A percentile compares a stretch with the other conserved stretches of the same genome.
Conservation (phyloP, 2,797 vertebrate species). For the Fratercula arctica region DNA sequence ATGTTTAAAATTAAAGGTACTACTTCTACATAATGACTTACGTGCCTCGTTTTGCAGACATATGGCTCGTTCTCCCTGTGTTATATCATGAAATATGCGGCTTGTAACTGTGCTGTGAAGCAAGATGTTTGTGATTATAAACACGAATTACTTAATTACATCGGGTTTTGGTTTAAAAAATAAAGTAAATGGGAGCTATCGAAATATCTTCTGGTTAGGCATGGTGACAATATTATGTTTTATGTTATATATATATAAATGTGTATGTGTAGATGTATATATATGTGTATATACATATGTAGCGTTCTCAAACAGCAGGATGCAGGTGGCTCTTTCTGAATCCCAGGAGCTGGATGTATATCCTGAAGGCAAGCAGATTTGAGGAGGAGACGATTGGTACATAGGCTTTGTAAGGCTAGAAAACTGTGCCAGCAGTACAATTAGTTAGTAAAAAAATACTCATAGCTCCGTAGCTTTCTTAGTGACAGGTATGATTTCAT, state of each 20-base stretch:
- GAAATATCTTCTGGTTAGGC: not conserved
- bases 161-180: not conserved
- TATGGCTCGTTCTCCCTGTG: not conserved
- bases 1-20: not conserved
- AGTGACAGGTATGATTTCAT: not conserved
- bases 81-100: not conserved
- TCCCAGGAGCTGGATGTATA: not conserved
- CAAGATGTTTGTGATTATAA: not conserved
- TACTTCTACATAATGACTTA: not conserved
- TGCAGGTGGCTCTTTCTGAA: not conserved
- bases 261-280: not conserved
- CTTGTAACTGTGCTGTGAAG: not conserved
- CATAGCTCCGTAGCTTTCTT: not conserved
- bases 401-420: not conserved
- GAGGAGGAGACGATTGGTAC: not conserved
- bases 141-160: not conserved
- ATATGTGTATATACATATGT: accelerated
- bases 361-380: not conserved
- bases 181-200: not conserved
- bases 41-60: not conserved
- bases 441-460: not conserved
- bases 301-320: not conserved
- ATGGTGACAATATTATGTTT: not conserved
- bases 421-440: not conserved
- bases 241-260: not conserved